Base-by-base conservation (phyloP, 1,140 invertebrate genomes). In the Drosophila seguyi region DNA sequence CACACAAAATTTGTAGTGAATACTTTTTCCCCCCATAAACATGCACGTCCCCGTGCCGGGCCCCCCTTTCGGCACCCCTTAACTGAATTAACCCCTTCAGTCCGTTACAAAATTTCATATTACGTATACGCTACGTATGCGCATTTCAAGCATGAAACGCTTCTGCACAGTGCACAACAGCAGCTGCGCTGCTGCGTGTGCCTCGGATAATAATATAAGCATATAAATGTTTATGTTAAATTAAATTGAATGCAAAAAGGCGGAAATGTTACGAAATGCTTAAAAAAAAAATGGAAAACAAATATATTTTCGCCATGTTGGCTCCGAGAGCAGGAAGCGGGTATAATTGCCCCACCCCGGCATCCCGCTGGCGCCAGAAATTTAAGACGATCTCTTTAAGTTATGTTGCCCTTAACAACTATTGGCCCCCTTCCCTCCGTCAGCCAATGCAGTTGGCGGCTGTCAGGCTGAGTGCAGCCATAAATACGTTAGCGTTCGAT, bases 141-240 rank as follows among this genome's bases (percentile, higher is more conserved):
- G 74, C 74, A 81, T 83, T 84, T 80, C 76, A 90, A 84, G 84
- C 84, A 90, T 87, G 63, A 90, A 87, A 80, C 85, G 66, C 67
- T 78, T 69, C 79, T 84, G 85, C 84, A 90, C 76, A 80, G 71
- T 79, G 63, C 82, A 81, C 79, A 86, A 20, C 44, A 65, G 60
- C 62, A 75, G 60, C 63, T 60, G 45, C 57, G 63, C 65, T 69
- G 75, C 59, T 41, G 73, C 73, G 73, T 76, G 74, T 77, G 62
- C 74, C 47, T 76, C 50, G 75, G 75, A 62, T 68, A 84, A 90
- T 90, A 87, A 90, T 81, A 85, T 90, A 85, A 90, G 77, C 77
- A 90, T 90, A 88, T 90, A 90, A 90, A 88, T 88, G 84, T 81
- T 88, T 81, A 90, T 90, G 85, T 90, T 81, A 90, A 90, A 88